Base-by-base conservation (phyloP, 92 coral and sea anemone genomes). In the Heteractis magnifica region DNA sequence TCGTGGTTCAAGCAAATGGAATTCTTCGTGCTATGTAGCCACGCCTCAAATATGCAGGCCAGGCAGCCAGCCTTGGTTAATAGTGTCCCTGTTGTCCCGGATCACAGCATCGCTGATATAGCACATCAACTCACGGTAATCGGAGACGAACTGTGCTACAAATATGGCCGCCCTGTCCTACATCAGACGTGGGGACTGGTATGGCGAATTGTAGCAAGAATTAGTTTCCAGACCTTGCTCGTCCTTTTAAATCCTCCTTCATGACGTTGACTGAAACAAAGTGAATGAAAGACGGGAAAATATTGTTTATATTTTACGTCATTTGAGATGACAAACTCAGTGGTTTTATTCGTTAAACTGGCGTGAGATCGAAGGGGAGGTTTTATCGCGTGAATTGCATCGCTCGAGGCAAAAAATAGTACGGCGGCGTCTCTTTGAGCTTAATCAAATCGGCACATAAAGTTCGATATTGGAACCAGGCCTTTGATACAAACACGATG, bases 81-180 rank as follows among this genome's bases (percentile, higher is more conserved):
- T 52, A 50, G 48, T 44, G 20, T 10, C 52, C 51, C 60, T 49
- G 23, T 58, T 52, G 1, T 55, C 10, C 76, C 60, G 56, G 50
- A 49, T 6, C 60, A 52, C 71, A 71, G 52, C 58, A 78, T 85
- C 83, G 44, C 48, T 10, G 78, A 85, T 10, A 44, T 85, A 52
- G 26, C 88, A 77, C 20, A 85, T 78, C 88, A 78, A 51, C 88
- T 85, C 7, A 65, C 64, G 60, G n/a, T 41, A 6, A 65, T 85
- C 11, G 88, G 88, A 51, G 88, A 85, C 68, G 88, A 70, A 48
- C 74, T 85, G 6, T 59, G 19, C 18, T 21, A 26, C 53, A 77
- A 58, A 10, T 65, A 85, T 71, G 68, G 76, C 78, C 75, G 55
- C 20, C 58, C 53, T 21, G 23, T 50, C 10, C 83, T 16, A 7